Evolutionary conservation across 2,888 invertebrate species (phyloP), one percentile per base, ranked within the genome.

Genomic region (Hirudinaria manillensis): DNA sequence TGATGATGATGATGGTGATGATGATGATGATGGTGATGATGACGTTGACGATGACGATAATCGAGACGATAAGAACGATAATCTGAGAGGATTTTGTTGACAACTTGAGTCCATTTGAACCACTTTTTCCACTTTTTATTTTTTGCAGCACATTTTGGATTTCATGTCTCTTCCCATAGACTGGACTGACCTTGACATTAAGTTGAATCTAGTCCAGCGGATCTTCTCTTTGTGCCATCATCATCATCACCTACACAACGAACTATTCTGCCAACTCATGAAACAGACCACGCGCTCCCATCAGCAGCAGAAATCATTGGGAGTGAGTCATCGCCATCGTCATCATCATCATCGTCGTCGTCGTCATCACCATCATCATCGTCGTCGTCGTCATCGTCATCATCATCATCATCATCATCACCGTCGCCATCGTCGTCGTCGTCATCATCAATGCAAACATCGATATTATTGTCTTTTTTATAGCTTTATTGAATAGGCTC

Each of bases 91-190:
- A 10, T 45, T 45, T 45, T n/a, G n/a, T 45, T 45, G 16, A 45
- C 45, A 45, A 3, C 10, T 16, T 16, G 13, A 45, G 6, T n/a
- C 45, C 45, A 45, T 45, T 38, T 45, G 16, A 10, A 45, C 45
- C n/a, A n/a, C n/a, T n/a, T n/a, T n/a, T n/a, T n/a, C n/a, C n/a
- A n/a, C n/a, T n/a, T 53, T 16, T 21, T 53, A 53, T 53, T 53
- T 38, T 32, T 70, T 55, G 51, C 87, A 94, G 93, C 93, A 94
- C 85, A 92, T 94, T 80, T 94, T 96, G 84, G 89, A 97, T 79
- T 98, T 97, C 87, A 94, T 93, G 90, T 94, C 94, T 3, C 95
- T 96, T 79, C 91, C 93, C 67, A 92, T 98, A 80, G 95, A 96
- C 92, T 94, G 75, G 93, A 94, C 83, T 93, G 78, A 78, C 73